Evolutionary conservation across 2,888 invertebrate species (phyloP).

Genomic region (Saturnia pavonia): DNA sequence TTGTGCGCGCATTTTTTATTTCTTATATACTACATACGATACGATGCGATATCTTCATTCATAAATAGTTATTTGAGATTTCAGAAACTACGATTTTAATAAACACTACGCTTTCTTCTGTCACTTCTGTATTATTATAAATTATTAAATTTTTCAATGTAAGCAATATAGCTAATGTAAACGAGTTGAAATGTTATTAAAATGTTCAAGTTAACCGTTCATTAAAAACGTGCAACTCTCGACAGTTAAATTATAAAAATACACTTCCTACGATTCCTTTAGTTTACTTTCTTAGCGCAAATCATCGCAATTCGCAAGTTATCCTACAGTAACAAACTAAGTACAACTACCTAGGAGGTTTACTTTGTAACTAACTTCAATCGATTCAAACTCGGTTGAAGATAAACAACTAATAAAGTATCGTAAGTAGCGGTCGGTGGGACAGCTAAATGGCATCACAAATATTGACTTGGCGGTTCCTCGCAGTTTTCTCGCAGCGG

Average conservation of each 20-base stretch:
- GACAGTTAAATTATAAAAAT: neutral
- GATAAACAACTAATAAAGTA: conserved; percentile 56
- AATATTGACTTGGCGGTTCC: conserved; percentile 70
- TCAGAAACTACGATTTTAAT: no score
- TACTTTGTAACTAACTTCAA: conserved; percentile 18
- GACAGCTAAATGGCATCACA: conserved; percentile 70
- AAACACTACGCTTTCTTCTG: no score
- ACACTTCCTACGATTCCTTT: neutral
- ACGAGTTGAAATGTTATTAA: neutral
- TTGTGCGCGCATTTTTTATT: no score
- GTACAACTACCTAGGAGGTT: neutral
- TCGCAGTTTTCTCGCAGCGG: conserved; percentile 45
- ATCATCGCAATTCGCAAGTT: neutral
- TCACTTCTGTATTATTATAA: no score
- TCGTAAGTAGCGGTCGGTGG: conserved; percentile 46
- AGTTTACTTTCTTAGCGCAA: neutral
- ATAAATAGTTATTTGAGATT: no score
- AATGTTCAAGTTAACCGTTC: neutral
- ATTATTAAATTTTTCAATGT: no score
- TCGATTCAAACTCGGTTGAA: conserved; percentile 23
- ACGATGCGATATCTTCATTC: no score
- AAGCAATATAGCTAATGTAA: no score
- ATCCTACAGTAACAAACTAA: neutral
- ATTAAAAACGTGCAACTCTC: neutral
- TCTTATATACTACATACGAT: no score